These are phyloP conservation scores for Luehdorfia chinensis DNA, from an alignment of 1,140 invertebrate genomes.

Conservation along the genomic window DNA sequence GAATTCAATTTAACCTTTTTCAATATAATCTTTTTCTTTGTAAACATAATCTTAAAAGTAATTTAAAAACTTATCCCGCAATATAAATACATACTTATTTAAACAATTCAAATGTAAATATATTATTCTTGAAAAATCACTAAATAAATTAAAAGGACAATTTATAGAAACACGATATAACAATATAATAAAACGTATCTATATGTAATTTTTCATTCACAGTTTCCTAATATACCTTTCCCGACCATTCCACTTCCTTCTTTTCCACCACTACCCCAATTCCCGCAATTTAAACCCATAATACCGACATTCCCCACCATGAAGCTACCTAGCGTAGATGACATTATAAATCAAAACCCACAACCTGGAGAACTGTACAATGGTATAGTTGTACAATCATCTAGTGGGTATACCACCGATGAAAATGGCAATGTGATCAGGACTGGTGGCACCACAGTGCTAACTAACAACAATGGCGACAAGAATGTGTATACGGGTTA, in stretches of 20 bases:
- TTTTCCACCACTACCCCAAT: constrained; percentile 11
- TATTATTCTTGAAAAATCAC: no score
- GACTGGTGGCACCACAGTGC: constrained; percentile 30
- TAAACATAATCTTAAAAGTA: no score
- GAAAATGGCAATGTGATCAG: constrained; percentile 32
- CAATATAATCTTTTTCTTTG: no score
- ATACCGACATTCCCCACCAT: constrained; percentile 14
- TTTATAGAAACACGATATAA: no score
- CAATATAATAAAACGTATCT: no score
- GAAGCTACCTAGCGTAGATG: constrained; percentile 13
- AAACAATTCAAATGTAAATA: no score
- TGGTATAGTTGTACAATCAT: constrained; percentile 31
- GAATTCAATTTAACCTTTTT: no score
- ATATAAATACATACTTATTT: no score
- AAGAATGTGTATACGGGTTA: no score
- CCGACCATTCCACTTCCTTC: background rate
- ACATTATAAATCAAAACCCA: constrained; percentile 23
- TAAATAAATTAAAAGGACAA: no score
- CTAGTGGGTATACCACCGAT: constrained; percentile 19
- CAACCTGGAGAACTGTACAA: constrained; percentile 25
- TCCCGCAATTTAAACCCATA: constrained; percentile 19
- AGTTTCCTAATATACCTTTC: constrained; percentile 1
- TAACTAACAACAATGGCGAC: constrained; percentile 38
- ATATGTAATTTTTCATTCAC: background rate
- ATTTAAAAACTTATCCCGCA: no score